These are phyloP conservation scores for Eulithis prunata DNA, from an alignment of 2,888 invertebrate species.

Conservation along the genomic window DNA sequence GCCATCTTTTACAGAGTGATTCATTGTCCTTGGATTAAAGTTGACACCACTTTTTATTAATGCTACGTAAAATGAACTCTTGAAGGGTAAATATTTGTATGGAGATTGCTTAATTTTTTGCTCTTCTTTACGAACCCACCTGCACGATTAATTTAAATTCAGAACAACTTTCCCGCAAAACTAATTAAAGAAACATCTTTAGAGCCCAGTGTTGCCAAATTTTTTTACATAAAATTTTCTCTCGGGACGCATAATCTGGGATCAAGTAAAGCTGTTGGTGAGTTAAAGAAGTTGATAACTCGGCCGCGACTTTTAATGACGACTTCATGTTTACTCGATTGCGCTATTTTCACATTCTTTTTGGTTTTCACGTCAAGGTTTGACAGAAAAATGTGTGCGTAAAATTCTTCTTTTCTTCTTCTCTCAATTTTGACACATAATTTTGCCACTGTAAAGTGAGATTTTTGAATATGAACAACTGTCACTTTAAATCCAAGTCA, in stretches of 20 bases:
- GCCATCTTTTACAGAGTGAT: background rate
- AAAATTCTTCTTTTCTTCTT: no score
- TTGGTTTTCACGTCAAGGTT: no score
- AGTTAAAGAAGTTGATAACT: constrained; percentile 10
- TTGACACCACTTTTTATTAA: background rate
- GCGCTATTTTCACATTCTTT: no score
- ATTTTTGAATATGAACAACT: no score
- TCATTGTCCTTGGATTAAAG: background rate
- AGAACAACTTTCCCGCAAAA: constrained; percentile 27
- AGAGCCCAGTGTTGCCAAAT: constrained; percentile 7
- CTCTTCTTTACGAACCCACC: background rate
- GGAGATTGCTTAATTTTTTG: no score
- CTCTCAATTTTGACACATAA: no score
- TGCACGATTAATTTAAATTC: constrained; percentile 6
- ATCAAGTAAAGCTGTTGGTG: constrained; percentile 12
- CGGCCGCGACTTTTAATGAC: constrained; percentile 8
- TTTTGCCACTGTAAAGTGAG: no score
- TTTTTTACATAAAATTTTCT: constrained; percentile 30
- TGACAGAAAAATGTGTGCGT: no score
- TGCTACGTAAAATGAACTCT: no score
- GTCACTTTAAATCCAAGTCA: no score
- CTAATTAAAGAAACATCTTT: constrained; percentile 36
- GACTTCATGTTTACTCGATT: no score
- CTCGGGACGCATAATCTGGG: constrained; percentile 29
- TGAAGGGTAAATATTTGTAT: no score